These are phyloP conservation scores for Pedionomus torquatus DNA, from an alignment of 2,113 vertebrate genomes.

Conservation along the genomic window DNA sequence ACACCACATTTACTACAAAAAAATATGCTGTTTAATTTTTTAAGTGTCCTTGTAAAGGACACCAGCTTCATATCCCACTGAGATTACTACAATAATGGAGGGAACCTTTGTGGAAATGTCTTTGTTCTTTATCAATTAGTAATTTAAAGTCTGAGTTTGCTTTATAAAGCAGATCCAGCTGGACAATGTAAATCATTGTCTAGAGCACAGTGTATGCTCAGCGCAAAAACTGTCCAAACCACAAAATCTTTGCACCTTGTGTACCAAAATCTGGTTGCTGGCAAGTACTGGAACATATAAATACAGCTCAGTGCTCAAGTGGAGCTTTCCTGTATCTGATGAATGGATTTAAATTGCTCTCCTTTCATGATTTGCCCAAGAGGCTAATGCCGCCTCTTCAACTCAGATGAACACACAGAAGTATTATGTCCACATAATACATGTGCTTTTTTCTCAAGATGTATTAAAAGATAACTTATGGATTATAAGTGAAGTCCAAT, in stretches of 20 bases:
- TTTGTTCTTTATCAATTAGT: constrained; percentile 25
- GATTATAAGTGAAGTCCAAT: not conserved
- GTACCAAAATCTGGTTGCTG: not conserved
- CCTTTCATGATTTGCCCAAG: not conserved
- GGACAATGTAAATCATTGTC: constrained; percentile 38
- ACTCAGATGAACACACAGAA: not conserved
- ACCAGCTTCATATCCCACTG: not conserved
- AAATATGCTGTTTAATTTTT: not conserved
- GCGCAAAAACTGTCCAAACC: not conserved
- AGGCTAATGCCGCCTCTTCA: not conserved
- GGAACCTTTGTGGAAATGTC: not conserved
- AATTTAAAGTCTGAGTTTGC: constrained; percentile 25
- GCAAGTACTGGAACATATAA: not conserved
- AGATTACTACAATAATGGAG: not conserved
- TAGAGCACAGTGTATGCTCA: not conserved
- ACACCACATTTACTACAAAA: not conserved
- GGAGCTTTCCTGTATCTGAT: not conserved
- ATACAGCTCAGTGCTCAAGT: not conserved
- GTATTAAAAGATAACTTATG: not conserved
- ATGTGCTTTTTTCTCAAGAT: not conserved
- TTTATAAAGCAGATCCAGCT: constrained; percentile 37
- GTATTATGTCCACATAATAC: not conserved
- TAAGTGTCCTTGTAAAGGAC: not conserved
- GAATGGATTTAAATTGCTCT: not conserved
- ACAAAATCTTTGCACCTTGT: not conserved